Conservation (phyloP, 2,797 vertebrate genomes). For the Hapalemur alaotrensis region DNA sequence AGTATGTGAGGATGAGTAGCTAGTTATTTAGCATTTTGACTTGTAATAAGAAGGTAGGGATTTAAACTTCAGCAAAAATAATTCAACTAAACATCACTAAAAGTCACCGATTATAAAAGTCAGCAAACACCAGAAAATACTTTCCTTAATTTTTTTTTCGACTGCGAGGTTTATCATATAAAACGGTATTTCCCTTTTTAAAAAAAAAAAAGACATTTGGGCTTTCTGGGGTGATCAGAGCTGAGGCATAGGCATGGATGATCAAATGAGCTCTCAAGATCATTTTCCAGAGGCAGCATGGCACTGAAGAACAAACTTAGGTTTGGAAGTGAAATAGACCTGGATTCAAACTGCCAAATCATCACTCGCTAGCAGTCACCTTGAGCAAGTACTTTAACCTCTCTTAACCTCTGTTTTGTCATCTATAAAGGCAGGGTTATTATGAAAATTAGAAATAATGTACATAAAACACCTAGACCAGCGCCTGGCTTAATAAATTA, state of each 20-base stretch:
- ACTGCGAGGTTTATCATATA: neutral
- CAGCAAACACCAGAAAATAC: slow-evolving; percentile 14
- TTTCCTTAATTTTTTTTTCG: neutral
- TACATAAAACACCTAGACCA: neutral
- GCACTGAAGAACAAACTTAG: neutral
- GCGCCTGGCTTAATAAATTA: neutral
- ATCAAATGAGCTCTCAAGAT: neutral
- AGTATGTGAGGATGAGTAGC: neutral
- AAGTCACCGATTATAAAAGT: neutral
- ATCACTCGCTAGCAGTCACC: neutral
- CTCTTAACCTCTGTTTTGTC: neutral
- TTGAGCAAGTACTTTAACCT: slow-evolving; percentile 9
- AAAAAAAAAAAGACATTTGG: neutral
- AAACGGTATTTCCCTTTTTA: neutral
- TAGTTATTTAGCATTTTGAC: neutral
- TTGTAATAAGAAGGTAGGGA: neutral
- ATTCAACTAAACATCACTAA: neutral
- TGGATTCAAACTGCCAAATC: neutral
- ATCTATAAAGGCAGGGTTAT: neutral
- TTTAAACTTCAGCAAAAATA: slow-evolving; percentile 25
- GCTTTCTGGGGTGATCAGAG: neutral
- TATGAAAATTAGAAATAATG: slow-evolving; percentile 30
- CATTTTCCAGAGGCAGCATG: neutral
- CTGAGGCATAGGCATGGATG: neutral
- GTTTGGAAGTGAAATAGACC: neutral